A percentile compares a stretch with the other conserved stretches of the same genome.
Evolutionary conservation across 2,888 invertebrate species (phyloP).

Genomic region (Lydus trimaculatus): DNA sequence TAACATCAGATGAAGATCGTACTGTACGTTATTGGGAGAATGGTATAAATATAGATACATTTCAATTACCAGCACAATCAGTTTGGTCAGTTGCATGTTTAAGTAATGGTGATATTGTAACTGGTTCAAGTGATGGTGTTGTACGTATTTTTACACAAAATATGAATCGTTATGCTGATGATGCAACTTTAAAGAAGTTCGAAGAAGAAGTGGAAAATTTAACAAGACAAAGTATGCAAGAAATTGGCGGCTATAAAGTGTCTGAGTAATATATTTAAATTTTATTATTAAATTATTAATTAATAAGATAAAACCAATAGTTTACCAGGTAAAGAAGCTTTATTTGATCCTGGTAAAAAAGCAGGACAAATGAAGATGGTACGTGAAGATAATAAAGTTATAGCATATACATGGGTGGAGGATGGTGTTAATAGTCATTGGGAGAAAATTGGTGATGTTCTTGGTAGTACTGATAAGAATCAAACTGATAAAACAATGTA

Average conservation of each 20-base stretch:
- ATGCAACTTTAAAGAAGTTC: slow-evolving; percentile 68
- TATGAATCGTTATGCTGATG: slow-evolving; percentile 72
- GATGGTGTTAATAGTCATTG: slow-evolving; percentile 66
- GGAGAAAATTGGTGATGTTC: slow-evolving; percentile 89
- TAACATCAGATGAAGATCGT: slow-evolving; percentile 89
- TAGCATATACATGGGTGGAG: slow-evolving; percentile 84
- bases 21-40: slow-evolving; percentile 82
- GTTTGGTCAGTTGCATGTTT: slow-evolving; percentile 88
- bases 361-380: slow-evolving; percentile 90
- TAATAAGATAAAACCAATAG: slow-evolving; percentile 58
- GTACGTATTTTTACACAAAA: slow-evolving; percentile 86
- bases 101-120: slow-evolving; percentile 87
- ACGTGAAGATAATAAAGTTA: slow-evolving; percentile 75
- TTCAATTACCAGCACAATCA: slow-evolving; percentile 83
- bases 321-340: slow-evolving; percentile 80
- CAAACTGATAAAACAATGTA: slow-evolving; percentile 77
- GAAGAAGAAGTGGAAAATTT: slow-evolving; percentile 76
- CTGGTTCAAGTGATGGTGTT: slow-evolving; percentile 88
- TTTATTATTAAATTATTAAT: slow-evolving; percentile 12
- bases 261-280: slow-evolving; percentile 70
- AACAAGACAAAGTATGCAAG: slow-evolving; percentile 69
- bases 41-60: slow-evolving; percentile 69
- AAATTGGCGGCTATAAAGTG: slow-evolving; percentile 85
- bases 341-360: slow-evolving; percentile 76
- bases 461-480: slow-evolving; percentile 72